Base-by-base conservation (phyloP, 2,113 vertebrate species). In the Crypturellus undulatus region DNA sequence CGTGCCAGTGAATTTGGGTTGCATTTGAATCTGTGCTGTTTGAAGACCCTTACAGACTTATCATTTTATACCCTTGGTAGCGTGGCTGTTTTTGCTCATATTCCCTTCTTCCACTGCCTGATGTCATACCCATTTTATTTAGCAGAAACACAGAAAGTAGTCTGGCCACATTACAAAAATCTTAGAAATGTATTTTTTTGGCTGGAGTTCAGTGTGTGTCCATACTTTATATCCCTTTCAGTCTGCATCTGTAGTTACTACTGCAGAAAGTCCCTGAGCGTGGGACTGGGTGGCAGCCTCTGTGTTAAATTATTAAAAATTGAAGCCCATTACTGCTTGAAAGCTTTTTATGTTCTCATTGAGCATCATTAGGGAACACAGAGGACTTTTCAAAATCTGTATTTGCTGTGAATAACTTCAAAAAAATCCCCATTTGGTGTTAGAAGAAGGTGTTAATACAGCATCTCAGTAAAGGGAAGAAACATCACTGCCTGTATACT, bases 341-440 rank as follows among this genome's bases (percentile, higher is more conserved):
- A 72, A 20, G 68, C 30, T 26, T 82, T 89, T 72, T 76, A 68
- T 58, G 20, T 14, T 79, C 8, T 82, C 15, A 40, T 34, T 75
- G 36, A 30, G 7, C 73, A 65, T 85, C 7, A 30, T 83, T 86
- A 79, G 17, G 81, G 75, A 63, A 75, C 84, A 71, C 8, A 85
- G 43, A 63, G 5, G 20, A 63, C 49, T 90, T 86, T 90, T 90
- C 42, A 70, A 77, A 67, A 5, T 49, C 6, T 68, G 6, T 56
- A 56, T 63, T 65, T 80, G 18, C 62, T 1, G 1, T 25, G 0
- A 40, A 58, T 11, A 42, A 32, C 5, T 64, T 63, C 12, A 19
- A 25, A 47, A 34, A 65, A 43, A 28, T 13, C 16, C 4, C 60
- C 36, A 12, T 54, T 63, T 79, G 8, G 20, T 38, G 38, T 38